phyloP scores from a whole-genome alignment of 2,113 vertebrate genomes.

The Henicopernis longicauda region DNA sequence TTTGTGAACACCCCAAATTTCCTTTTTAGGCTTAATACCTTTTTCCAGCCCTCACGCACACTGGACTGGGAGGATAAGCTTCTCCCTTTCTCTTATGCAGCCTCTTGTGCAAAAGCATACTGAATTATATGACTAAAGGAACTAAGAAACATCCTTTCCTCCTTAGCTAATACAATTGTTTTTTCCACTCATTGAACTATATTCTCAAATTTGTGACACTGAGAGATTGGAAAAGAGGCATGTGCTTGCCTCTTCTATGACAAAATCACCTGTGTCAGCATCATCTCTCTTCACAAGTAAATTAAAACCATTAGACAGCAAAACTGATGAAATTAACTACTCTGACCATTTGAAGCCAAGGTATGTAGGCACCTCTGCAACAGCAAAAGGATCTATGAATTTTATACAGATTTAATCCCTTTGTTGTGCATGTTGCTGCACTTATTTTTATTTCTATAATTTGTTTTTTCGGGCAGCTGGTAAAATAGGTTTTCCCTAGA shows the following conservation, averaged over 20 bases:
- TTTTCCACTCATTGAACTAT: not conserved
- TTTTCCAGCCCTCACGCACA: not conserved
- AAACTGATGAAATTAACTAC: not conserved
- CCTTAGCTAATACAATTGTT: not conserved
- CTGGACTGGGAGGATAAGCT: not conserved
- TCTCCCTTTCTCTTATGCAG: not conserved
- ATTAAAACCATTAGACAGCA: not conserved
- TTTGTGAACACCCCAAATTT: not conserved
- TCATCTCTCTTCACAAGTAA: not conserved
- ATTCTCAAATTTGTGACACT: not conserved
- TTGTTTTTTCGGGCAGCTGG: fast-evolving
- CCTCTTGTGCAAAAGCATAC: not conserved
- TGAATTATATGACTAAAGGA: not conserved
- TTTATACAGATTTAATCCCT: not conserved
- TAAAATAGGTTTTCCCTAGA: not conserved
- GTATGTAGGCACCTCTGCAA: not conserved
- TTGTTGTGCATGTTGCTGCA: not conserved
- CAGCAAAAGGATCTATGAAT: not conserved
- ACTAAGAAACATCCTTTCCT: not conserved
- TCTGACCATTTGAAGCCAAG: not conserved
- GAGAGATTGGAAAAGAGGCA: not conserved
- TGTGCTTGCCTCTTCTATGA: not conserved
- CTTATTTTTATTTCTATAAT: not conserved
- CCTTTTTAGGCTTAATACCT: not conserved
- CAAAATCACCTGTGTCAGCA: not conserved